These are phyloP conservation scores for Boulengeromyrus knoepffleri DNA, from an alignment of 2,113 vertebrate genomes.

Conservation along the genomic window DNA sequence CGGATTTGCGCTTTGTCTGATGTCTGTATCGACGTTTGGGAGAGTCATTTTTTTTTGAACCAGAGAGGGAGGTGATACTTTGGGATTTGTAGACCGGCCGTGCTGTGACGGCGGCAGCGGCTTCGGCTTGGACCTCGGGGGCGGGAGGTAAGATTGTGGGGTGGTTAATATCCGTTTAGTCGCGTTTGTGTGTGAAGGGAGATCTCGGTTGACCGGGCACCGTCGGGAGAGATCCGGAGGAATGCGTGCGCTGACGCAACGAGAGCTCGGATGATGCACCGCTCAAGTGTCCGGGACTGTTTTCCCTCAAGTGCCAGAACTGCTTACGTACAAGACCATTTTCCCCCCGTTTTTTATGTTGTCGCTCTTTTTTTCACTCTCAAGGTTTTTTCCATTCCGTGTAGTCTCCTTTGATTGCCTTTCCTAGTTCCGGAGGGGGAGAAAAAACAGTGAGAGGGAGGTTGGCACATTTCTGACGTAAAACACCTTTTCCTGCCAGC, in stretches of 20 bases:
- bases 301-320: constrained; percentile 26
- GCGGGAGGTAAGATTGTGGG: neutral
- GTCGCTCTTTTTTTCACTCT: neutral
- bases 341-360: neutral
- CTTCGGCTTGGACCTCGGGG: neutral
- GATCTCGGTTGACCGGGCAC: neutral
- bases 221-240: constrained; percentile 26
- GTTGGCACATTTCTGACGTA: neutral
- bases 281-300: constrained; percentile 31
- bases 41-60: neutral
- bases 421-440: neutral
- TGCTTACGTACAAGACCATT: constrained; percentile 19
- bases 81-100: neutral
- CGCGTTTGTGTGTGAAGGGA: neutral
- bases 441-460: neutral
- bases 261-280: constrained; percentile 40
- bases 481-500: neutral
- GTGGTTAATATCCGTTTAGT: neutral
- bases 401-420: neutral
- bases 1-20: neutral
- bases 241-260: constrained; percentile 53
- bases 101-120: neutral
- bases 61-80: neutral
- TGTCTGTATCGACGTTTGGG: neutral
- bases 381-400: constrained; percentile 4